A percentile compares a stretch with the other conserved stretches of the same genome.
These are phyloP conservation scores for Paracyclopina nana DNA, from an alignment of 1,140 invertebrate species.

Conservation along the genomic window DNA sequence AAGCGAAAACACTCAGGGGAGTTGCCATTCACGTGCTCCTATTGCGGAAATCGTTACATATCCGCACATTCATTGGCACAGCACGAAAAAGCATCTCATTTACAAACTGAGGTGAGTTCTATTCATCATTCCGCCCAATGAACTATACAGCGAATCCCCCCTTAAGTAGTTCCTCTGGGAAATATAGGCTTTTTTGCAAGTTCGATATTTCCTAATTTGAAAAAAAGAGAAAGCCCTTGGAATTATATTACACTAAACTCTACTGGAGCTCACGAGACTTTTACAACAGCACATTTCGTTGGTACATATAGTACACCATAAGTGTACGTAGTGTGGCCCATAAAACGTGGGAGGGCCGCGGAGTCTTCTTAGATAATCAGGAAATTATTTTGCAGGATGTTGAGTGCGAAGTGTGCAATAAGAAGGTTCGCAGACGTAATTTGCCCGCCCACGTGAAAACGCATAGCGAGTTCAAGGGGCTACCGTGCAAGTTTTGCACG, in stretches of 20 bases:
- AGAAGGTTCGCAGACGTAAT: background rate
- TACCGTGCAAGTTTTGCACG: background rate
- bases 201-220: too few species aligned
- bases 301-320: too few species aligned
- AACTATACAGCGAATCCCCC: too few species aligned
- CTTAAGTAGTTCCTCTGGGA: too few species aligned
- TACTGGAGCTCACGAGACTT: too few species aligned
- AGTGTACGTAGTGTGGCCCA: too few species aligned
- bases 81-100: background rate
- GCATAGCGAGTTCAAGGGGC: background rate
- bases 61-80: background rate
- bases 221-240: too few species aligned
- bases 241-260: too few species aligned
- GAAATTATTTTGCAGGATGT: background rate
- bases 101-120: background rate
- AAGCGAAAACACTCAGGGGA: conserved; percentile 21
- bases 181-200: too few species aligned
- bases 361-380: too few species aligned
- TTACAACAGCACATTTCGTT: too few species aligned
- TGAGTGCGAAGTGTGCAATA: conserved; percentile 1
- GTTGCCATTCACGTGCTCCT: conserved; percentile 20
- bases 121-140: background rate
- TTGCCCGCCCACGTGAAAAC: background rate
- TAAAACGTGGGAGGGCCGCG: too few species aligned
- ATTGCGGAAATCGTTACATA: conserved; percentile 18